These are phyloP conservation scores for Polydrusus cervinus DNA, from an alignment of 2,888 invertebrate species.

Conservation along the genomic window DNA sequence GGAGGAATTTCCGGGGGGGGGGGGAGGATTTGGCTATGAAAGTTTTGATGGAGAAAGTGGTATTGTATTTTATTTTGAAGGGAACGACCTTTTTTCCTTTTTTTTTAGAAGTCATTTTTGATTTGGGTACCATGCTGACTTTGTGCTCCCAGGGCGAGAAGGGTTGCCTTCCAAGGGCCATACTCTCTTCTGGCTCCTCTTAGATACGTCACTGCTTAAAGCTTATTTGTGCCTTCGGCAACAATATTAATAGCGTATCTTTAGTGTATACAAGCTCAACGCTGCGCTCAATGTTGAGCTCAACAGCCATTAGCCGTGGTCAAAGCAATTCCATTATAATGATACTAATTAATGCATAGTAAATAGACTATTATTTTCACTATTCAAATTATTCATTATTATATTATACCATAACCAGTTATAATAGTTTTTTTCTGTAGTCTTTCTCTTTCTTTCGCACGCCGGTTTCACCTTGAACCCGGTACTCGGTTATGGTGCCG, in stretches of 20 bases:
- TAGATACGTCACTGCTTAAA: too few species aligned
- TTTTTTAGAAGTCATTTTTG: too few species aligned
- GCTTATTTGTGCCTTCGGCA: not conserved
- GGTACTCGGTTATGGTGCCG: constrained; percentile 50
- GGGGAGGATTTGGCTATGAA: too few species aligned
- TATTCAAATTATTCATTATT: constrained; percentile 49
- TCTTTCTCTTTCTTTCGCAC: constrained; percentile 49
- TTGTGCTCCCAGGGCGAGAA: too few species aligned
- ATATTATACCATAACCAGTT: constrained; percentile 46
- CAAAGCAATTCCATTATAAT: constrained; percentile 16
- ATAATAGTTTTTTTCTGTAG: constrained; percentile 45
- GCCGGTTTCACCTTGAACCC: constrained; percentile 52
- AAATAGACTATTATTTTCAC: constrained; percentile 49
- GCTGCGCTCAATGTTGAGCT: too few species aligned
- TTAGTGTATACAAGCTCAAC: not conserved
- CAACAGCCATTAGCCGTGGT: constrained; percentile 5
- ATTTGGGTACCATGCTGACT: too few species aligned
- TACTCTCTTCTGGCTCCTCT: too few species aligned
- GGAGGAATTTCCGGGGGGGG: too few species aligned
- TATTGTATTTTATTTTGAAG: too few species aligned
- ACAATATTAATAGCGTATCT: not conserved
- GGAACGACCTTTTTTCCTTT: too few species aligned
- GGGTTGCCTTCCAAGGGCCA: too few species aligned
- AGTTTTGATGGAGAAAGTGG: too few species aligned
- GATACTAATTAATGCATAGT: not conserved